Base-by-base conservation (phyloP, 2,797 vertebrate genomes). In the Sebastes wilsoni region DNA sequence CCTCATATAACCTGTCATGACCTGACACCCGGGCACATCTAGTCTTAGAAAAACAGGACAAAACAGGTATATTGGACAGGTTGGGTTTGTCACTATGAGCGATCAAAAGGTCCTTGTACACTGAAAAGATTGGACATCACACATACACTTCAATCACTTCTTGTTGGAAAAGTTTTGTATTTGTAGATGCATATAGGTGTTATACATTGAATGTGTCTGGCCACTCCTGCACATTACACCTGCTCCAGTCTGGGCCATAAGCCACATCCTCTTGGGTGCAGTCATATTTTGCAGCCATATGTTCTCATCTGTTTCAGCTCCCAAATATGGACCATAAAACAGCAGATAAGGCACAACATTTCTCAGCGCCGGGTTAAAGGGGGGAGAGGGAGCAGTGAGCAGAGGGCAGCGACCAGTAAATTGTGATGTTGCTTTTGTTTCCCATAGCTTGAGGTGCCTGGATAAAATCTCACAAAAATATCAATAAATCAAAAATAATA, bases 231-330 rank as follows among this genome's bases (percentile, higher is more conserved):
- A 77, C 25, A 25, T 76, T 68, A 49, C 5, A 5, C 20, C 59
- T 46, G 32, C 58, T 77, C 34, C 59, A 69, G 60, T 66, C 64
- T 55, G 25, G 68, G 52, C 22, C 22, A 38, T 79, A 72, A 85
- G 65, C 46, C 7, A 27, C 72, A 66, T 75, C 55, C 67, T 82
- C 76, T 55, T 59, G 79, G 75, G 79, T 67, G 74, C 54, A 80
- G 32, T 86, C 70, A 73, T 64, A 81, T 83, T 81, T 81, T 79
- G 72, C 58, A 87, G 75, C 75, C 83, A 80, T 87, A 87, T 81
- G 83, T 67, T 87, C 25, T 82, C 72, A 59, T 76, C 82, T 72
- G 79, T 69, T 75, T 78, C 70, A 69, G 46, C 66, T 69, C 52
- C 28, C 55, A 67, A 73, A 71, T 66, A 77, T 11, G 10, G 56